Base-by-base conservation (phyloP, 2,797 vertebrate species). In the Acrossocheilus fasciatus region DNA sequence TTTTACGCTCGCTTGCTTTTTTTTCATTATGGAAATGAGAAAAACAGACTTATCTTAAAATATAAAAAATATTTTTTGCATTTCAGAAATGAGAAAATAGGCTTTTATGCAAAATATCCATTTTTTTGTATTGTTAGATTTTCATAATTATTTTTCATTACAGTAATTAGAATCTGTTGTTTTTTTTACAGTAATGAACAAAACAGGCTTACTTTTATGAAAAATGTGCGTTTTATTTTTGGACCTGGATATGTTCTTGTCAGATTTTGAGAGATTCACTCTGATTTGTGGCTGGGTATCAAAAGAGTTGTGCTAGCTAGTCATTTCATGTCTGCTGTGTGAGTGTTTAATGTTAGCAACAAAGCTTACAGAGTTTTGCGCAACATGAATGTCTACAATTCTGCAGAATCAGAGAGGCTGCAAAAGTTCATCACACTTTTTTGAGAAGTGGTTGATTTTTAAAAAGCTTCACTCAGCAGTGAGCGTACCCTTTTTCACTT, bases 341-440 rank as follows among this genome's bases (percentile, higher is more conserved):
- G n/a, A 78, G 54, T 83, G 20, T 41, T 41, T 74, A 62, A 41
- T 54, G 36, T 76, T 66, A 52, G 73, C 68, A 84, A 77, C 50
- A 76, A 39, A 39, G 26, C 72, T 59, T 39, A 6, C 18, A 64
- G 43, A 50, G 8, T 85, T 68, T 85, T 70, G 34, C 0, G 2
- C 15, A 52, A 68, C 59, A 47, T 68, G 36, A 59, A 79, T 70
- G 50, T 79, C 15, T 34, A 43, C 14, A 7, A 12, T 59, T 82
- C 11, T 39, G 10, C 43, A 12, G 34, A 73, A 45, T 43, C 18
- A 39, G 41, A 50, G 4, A 69, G 6, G 26, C 41, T 6, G 15
- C 34, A 8, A 52, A 45, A 34, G 30, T 47, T 69, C 12, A 54
- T 39, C 4, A 11, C 4, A 11, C 8, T 59, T 74, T 74, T 6